These are phyloP conservation scores for Fulica atra DNA, from an alignment of 2,113 vertebrate species.

Conservation along the genomic window DNA sequence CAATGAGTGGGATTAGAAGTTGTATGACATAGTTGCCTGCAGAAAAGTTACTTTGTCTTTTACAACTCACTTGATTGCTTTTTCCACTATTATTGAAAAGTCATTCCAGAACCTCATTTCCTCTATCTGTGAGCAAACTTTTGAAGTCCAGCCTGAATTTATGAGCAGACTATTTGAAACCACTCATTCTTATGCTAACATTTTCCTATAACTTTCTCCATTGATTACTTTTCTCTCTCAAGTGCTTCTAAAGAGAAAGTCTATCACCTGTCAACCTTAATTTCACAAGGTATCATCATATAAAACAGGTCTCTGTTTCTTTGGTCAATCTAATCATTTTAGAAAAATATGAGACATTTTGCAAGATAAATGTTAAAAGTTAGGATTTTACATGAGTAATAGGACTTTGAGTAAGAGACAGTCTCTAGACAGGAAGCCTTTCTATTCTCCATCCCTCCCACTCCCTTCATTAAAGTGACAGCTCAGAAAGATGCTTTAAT, in stretches of 20 bases:
- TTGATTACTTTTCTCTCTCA: constrained; percentile 47
- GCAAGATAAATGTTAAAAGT: not conserved
- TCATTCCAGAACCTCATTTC: constrained; percentile 37
- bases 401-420: not conserved
- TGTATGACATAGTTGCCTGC: not conserved
- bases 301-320: constrained; percentile 25
- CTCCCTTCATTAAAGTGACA: not conserved
- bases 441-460: not conserved
- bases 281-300: constrained; percentile 16
- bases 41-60: constrained; percentile 21
- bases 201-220: constrained; percentile 16
- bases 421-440: not conserved
- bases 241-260: constrained; percentile 27
- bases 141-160: constrained; percentile 35
- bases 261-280: constrained; percentile 26
- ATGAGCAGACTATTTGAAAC: constrained; percentile 36
- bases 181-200: constrained; percentile 44
- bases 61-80: constrained; percentile 16
- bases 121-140: constrained; percentile 48
- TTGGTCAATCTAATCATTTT: not conserved
- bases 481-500: not conserved
- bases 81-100: constrained; percentile 31
- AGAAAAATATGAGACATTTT: constrained; percentile 9
- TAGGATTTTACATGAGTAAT: not conserved
- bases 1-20: not conserved